Evolutionary conservation across 2,888 invertebrate genomes (phyloP).

Genomic region (Anaspis maculata): DNA sequence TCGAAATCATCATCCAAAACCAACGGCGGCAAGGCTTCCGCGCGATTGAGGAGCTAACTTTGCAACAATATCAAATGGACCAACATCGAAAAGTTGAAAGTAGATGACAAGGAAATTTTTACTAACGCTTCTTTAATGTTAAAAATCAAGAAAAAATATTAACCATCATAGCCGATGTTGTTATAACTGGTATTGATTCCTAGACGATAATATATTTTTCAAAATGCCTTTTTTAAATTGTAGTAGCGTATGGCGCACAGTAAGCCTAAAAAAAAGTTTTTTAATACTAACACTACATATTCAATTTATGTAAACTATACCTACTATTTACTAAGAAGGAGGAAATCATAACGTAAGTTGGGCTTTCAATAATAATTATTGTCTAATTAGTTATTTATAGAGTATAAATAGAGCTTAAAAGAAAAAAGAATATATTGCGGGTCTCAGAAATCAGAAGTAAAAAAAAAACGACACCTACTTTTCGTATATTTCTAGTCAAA

Average conservation of each 20-base stretch:
- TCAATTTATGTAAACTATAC: slow-evolving; percentile 21
- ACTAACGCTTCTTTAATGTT: slow-evolving; percentile 34
- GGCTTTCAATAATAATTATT: slow-evolving; percentile 30
- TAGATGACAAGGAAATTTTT: slow-evolving; percentile 19
- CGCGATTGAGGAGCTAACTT: slow-evolving; percentile 22
- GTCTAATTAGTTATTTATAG: slow-evolving; percentile 26
- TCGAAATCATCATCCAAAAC: slow-evolving; percentile 37
- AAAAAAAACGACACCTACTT: slow-evolving; percentile 13
- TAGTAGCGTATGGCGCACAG: slow-evolving; percentile 18
- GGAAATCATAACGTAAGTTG: slow-evolving; percentile 29
- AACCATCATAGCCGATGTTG: slow-evolving; percentile 17
- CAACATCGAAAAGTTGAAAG: slow-evolving; percentile 34
- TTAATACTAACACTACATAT: slow-evolving; percentile 26
- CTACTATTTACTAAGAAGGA: slow-evolving; percentile 3
- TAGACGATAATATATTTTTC: slow-evolving; percentile 37
- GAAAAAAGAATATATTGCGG: slow-evolving; percentile 23
- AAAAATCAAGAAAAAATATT: slow-evolving; percentile 18
- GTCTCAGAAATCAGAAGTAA: slow-evolving; percentile 16
- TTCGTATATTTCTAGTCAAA: slow-evolving; percentile 29
- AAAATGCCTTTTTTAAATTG: slow-evolving; percentile 37
- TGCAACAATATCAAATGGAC: slow-evolving; percentile 25
- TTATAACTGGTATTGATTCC: slow-evolving; percentile 37
- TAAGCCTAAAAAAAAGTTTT: slow-evolving; percentile 24
- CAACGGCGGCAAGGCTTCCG: no score
- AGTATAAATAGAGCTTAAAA: slow-evolving; percentile 15